Evolutionary conservation across 2,888 invertebrate species (phyloP).

Genomic region (Hypena proboscidalis): DNA sequence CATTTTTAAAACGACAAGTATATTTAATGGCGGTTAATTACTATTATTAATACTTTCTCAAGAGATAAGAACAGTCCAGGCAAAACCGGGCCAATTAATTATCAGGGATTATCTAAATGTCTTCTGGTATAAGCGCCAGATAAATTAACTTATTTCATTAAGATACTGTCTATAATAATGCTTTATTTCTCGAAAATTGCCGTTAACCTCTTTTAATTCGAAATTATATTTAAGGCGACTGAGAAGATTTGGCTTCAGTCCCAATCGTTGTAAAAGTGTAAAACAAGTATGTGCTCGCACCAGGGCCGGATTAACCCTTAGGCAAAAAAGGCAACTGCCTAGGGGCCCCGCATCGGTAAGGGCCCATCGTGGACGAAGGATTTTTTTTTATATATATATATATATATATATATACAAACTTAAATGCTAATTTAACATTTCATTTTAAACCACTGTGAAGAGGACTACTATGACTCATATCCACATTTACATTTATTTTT

Average conservation of each 20-base stretch:
- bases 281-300: constrained; percentile 36
- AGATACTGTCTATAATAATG: constrained; percentile 35
- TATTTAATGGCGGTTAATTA: constrained; percentile 25
- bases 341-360: no score
- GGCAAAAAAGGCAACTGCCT: no score
- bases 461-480: no score
- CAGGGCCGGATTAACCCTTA: no score
- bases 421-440: no score
- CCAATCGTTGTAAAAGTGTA: constrained; percentile 34
- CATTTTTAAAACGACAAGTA: constrained; percentile 18
- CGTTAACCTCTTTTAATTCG: constrained; percentile 31
- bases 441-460: no score
- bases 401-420: no score
- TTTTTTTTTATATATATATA: no score
- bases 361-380: no score
- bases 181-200: constrained; percentile 34
- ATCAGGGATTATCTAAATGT: constrained; percentile 47
- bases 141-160: constrained; percentile 43
- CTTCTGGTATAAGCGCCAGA: constrained; percentile 38
- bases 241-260: constrained; percentile 38
- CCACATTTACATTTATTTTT: no score
- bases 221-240: constrained; percentile 18
- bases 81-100: constrained; percentile 47
- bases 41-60: constrained; percentile 30
- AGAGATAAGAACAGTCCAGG: constrained; percentile 28